Evolutionary conservation across 2,113 vertebrate species (phyloP).

Genomic region (Syngnathus typhle): DNA sequence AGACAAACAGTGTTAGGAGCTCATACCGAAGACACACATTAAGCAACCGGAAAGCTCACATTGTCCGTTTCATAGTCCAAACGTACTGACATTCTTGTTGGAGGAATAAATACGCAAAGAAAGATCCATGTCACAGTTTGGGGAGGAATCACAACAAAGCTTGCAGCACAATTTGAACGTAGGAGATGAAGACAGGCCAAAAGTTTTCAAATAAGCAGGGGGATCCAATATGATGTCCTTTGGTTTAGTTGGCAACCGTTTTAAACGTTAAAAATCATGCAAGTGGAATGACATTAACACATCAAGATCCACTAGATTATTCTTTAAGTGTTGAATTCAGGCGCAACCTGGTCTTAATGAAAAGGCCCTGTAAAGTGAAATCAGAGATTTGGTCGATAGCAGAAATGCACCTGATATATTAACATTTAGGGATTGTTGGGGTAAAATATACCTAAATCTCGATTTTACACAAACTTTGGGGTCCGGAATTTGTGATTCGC

Average conservation of each 20-base stretch:
- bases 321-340: neutral
- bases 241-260: constrained; percentile 57
- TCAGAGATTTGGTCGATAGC: neutral
- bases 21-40: constrained; percentile 55
- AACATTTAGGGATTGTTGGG: too few species aligned
- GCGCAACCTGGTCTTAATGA: neutral
- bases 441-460: too few species aligned
- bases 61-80: constrained; percentile 41
- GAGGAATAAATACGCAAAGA: constrained; percentile 27
- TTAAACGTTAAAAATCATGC: constrained; percentile 31
- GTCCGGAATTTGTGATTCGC: too few species aligned
- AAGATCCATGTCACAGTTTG: constrained; percentile 40
- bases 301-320: neutral
- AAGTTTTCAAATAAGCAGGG: constrained; percentile 11
- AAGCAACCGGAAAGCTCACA: constrained; percentile 59
- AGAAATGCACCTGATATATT: neutral
- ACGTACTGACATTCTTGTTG: constrained; percentile 34
- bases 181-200: neutral
- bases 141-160: constrained; percentile 46
- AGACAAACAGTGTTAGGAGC: constrained; percentile 68
- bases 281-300: constrained; percentile 14
- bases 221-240: constrained; percentile 47
- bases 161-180: constrained; percentile 40
- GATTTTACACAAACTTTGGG: too few species aligned
- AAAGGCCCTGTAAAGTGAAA: neutral